Evolutionary conservation across 2,888 invertebrate genomes (phyloP).

Genomic region (Nasonovia ribisnigri): DNA sequence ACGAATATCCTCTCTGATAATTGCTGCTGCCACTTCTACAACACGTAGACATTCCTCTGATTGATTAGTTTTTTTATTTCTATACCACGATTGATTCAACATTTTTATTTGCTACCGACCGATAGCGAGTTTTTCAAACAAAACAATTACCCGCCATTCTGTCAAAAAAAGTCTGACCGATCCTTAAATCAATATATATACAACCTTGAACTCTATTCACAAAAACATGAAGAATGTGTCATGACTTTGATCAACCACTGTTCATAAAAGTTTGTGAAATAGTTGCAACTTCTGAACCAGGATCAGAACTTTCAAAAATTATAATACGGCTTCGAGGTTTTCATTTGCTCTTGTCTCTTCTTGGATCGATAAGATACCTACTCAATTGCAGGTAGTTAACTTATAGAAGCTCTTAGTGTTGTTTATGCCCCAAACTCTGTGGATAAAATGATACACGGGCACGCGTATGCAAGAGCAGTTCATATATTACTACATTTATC

Average conservation of each 20-base stretch:
- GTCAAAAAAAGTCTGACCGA: conserved; percentile 20
- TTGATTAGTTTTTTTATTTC: neutral
- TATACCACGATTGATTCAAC: conserved; percentile 37
- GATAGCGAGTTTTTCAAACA: conserved; percentile 9
- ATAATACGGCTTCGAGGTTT: conserved; percentile 69
- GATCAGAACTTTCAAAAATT: neutral
- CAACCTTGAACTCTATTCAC: conserved; percentile 68
- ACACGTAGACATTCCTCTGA: conserved; percentile 33
- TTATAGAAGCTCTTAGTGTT: conserved; percentile 69
- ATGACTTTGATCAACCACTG: conserved; percentile 69
- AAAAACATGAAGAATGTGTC: conserved; percentile 68
- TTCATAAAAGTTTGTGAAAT: conserved; percentile 69
- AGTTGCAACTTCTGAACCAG: conserved; percentile 65
- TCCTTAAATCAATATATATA: conserved; percentile 67
- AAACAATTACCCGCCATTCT: conserved; percentile 30
- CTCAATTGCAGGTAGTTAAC: conserved; percentile 70
- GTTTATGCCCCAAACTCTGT: conserved; percentile 69
- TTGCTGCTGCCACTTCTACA: conserved; percentile 39
- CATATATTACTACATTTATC: conserved; percentile 64
- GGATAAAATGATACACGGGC: conserved; percentile 69
- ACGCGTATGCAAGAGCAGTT: conserved; percentile 69
- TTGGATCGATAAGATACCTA: conserved; percentile 68
- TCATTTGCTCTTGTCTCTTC: conserved; percentile 68
- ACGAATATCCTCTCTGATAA: conserved; percentile 57
- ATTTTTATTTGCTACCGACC: conserved; percentile 42